Evolutionary conservation across 2,888 invertebrate genomes (phyloP), one percentile per base, ranked within the genome.

Genomic region (Gastracanthus pulcherrimus): DNA sequence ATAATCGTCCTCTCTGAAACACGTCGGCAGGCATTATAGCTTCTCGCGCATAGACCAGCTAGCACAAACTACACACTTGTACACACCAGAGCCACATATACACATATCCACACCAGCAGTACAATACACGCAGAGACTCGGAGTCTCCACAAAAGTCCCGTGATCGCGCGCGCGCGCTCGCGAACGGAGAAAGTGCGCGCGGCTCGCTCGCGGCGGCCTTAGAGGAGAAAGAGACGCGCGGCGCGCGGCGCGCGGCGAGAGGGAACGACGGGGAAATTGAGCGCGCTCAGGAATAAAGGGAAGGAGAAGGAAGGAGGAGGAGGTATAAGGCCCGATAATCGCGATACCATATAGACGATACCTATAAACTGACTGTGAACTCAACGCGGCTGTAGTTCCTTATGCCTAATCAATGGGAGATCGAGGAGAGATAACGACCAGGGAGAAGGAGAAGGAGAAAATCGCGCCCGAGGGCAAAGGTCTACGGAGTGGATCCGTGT

Each of bases 181-280:
- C 66, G 71, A 76, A 48, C 81, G 81, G 81, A 81, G 83, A 79
- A 83, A 83, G 81, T 79, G 79, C 81, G 81, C 76, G 79, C 81
- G 76, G 69, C 66, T 66, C 23, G 70, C n/a, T n/a, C n/a, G n/a
- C n/a, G n/a, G n/a, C 75, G 55, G 41, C 26, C 31, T 19, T n/a
- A n/a, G n/a, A n/a, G n/a, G n/a, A n/a, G n/a, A n/a, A n/a, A n/a
- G n/a, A n/a, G n/a, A n/a, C n/a, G n/a, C n/a, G n/a, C n/a, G n/a
- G n/a, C n/a, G n/a, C n/a, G n/a, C n/a, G n/a, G n/a, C n/a, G n/a
- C n/a, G n/a, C n/a, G 19, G 31, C 26, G 45, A 41, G 72, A 69
- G 41, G 45, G 67, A 69, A 69, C 64, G 76, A 76, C 64, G 74
- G 76, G 58, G 77, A 82, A 80, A 80, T 80, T 80, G 67, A 45